Evolutionary conservation across 2,888 invertebrate species (phyloP).

Genomic region (Tridacna gigas): DNA sequence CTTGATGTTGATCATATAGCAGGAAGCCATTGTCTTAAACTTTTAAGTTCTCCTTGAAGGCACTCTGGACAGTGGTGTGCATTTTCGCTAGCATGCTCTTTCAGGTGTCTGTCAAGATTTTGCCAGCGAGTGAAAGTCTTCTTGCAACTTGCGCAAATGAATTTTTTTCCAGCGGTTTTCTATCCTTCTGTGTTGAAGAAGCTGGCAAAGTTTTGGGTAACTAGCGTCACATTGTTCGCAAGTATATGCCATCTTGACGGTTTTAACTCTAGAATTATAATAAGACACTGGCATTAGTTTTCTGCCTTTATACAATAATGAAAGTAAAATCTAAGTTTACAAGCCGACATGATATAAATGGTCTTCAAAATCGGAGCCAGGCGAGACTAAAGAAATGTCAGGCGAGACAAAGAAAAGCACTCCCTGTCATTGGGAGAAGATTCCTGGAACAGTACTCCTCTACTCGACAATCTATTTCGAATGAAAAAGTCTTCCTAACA

Average conservation of each 20-base stretch:
- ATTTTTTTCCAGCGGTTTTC: slow-evolving; percentile 37
- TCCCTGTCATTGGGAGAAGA: too few relatives aligned
- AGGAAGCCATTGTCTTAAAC: slow-evolving; percentile 29
- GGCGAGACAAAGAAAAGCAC: slow-evolving; percentile 8
- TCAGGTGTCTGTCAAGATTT: slow-evolving; percentile 52
- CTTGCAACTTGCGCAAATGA: slow-evolving; percentile 22
- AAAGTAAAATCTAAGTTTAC: background rate
- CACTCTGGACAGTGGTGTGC: too few relatives aligned
- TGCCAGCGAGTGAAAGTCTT: slow-evolving; percentile 31
- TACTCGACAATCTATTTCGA: too few relatives aligned
- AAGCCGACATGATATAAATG: too few relatives aligned
- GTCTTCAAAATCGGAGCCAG: too few relatives aligned
- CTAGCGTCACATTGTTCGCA: slow-evolving; percentile 41
- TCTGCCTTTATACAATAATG: background rate
- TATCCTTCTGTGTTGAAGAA: slow-evolving; percentile 31
- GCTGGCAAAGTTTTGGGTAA: slow-evolving; percentile 33
- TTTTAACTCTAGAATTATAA: background rate
- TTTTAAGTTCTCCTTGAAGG: slow-evolving; percentile 44
- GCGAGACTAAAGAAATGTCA: background rate
- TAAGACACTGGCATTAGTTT: background rate
- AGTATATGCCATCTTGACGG: background rate
- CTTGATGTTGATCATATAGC: slow-evolving; percentile 22
- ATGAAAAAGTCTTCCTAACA: background rate
- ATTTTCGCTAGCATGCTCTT: slow-evolving; percentile 14
- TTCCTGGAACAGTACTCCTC: background rate